Conservation (phyloP, 2,113 vertebrate species). For the Dasyornis broadbenti region DNA sequence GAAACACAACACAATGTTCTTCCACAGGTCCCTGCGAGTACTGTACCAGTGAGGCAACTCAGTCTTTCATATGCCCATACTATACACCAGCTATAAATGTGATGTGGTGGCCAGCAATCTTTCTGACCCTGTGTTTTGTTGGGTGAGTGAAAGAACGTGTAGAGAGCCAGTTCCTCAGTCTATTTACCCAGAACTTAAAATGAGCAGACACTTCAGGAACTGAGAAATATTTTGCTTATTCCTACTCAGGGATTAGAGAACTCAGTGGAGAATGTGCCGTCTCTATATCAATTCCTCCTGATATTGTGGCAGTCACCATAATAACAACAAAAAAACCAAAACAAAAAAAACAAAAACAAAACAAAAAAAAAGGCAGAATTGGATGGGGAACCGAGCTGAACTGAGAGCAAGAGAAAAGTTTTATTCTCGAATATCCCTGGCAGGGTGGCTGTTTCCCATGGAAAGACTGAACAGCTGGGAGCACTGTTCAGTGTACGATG, state of each 20-base stretch:
- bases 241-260: not conserved
- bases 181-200: not conserved
- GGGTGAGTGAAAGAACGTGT: not conserved
- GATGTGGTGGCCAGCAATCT: not conserved
- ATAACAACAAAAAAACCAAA: too few relatives aligned
- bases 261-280: not conserved
- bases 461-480: not conserved
- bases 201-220: not conserved
- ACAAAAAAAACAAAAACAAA: too few relatives aligned
- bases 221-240: not conserved
- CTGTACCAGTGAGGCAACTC: not conserved
- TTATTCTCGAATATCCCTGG: not conserved
- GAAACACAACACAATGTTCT: not conserved
- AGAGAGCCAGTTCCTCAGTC: not conserved
- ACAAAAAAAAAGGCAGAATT: not conserved
- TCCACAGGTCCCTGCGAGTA: not conserved
- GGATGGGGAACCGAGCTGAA: fast-evolving
- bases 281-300: not conserved
- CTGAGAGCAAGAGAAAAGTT: not conserved
- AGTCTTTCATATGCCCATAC: fast-evolving
- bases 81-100: not conserved
- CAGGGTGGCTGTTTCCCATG: not conserved
- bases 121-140: not conserved
- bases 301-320: not conserved
- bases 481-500: not conserved